Evolutionary conservation across 2,113 vertebrate genomes (phyloP).

Genomic region (Muntiacus reevesi): DNA sequence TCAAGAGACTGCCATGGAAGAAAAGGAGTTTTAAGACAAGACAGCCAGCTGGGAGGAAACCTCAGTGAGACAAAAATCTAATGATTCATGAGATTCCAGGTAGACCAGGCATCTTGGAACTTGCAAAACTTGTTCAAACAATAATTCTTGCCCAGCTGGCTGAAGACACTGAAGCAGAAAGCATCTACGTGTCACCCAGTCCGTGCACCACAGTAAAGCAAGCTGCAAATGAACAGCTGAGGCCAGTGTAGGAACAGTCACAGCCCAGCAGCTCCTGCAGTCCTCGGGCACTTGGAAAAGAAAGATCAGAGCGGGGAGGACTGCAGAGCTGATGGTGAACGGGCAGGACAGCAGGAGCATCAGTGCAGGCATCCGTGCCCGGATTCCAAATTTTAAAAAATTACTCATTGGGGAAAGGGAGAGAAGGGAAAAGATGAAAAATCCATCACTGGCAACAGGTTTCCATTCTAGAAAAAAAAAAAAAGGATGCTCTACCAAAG

Average conservation of each 20-base stretch:
- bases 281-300: too few species aligned
- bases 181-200: neutral
- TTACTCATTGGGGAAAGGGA: neutral
- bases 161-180: neutral
- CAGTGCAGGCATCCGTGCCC: neutral
- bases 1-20: neutral
- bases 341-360: neutral
- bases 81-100: slow-evolving; percentile 44
- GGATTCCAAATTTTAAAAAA: neutral
- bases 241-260: accelerated
- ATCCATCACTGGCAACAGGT: neutral
- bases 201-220: neutral
- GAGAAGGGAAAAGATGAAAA: neutral
- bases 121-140: slow-evolving; percentile 18
- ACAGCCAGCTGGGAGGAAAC: neutral
- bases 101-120: slow-evolving; percentile 6
- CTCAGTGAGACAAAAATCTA: neutral
- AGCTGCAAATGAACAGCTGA: neutral
- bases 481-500: neutral
- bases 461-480: neutral
- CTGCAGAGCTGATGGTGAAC: accelerated
- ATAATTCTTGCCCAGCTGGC: neutral
- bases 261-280: neutral
- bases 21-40: neutral
- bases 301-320: neutral